Percentiles rank a stretch among this genome's conserved stretches.
Evolutionary conservation across 2,113 vertebrate genomes (phyloP).

Genomic region (Prunella himalayana): DNA sequence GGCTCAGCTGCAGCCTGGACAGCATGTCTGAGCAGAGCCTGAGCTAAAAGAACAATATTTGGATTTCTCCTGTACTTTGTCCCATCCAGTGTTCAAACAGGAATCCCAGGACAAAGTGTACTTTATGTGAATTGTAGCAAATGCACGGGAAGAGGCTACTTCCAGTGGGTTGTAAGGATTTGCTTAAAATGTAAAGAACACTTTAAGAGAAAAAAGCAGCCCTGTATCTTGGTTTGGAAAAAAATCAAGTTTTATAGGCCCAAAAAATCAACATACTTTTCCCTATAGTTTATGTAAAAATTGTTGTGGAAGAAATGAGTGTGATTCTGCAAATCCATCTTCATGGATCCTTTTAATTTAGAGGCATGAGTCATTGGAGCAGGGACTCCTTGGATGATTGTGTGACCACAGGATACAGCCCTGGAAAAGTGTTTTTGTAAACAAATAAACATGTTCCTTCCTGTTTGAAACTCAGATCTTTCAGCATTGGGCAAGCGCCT

Average conservation of each 20-base stretch:
- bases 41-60: constrained; percentile 27
- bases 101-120: not conserved
- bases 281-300: not conserved
- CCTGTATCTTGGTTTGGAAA: not conserved
- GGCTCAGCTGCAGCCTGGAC: not conserved
- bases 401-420: constrained; percentile 48
- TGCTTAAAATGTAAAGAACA: not conserved
- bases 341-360: constrained; percentile 41
- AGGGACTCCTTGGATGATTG: not conserved
- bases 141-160: not conserved
- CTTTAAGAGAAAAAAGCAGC: not conserved
- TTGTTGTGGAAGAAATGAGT: not conserved
- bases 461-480: constrained; percentile 27
- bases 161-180: not conserved
- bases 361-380: not conserved
- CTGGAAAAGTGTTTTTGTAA: constrained; percentile 56
- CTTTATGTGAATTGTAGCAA: not conserved
- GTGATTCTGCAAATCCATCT: not conserved
- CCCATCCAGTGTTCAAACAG: not conserved
- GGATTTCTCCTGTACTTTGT: constrained; percentile 54
- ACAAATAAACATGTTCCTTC: constrained; percentile 60
- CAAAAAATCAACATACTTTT: not conserved
- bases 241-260: not conserved
- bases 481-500: not conserved
- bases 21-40: not conserved